Evolutionary conservation across 2,113 vertebrate species (phyloP).

Genomic region (Cyanistes caeruleus): DNA sequence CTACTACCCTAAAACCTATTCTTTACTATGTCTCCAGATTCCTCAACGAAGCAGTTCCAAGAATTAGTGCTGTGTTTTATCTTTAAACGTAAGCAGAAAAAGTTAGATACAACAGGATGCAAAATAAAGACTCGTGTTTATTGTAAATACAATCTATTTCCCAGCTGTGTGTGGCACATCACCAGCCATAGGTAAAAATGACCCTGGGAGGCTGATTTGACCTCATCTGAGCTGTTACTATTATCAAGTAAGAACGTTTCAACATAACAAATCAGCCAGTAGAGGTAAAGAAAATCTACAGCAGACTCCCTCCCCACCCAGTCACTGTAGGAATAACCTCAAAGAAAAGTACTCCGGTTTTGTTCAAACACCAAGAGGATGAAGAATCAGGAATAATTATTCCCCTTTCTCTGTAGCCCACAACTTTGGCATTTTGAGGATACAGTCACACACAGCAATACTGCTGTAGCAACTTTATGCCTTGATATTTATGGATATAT

Average conservation of each 20-base stretch:
- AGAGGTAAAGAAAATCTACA: neutral
- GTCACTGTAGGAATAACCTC: neutral
- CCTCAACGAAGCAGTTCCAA: neutral
- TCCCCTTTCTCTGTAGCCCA: neutral
- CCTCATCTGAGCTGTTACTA: neutral
- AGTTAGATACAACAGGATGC: neutral
- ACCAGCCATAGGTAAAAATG: neutral
- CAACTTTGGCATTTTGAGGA: neutral
- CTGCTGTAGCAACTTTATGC: neutral
- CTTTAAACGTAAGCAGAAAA: neutral
- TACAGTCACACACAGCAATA: neutral
- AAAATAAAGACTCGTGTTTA: neutral
- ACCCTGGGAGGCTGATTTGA: neutral
- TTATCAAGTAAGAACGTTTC: neutral
- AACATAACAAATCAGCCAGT: neutral
- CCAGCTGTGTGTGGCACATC: neutral
- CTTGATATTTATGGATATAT: neutral
- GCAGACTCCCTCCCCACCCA: fast-evolving
- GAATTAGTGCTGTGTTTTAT: neutral
- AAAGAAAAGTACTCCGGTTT: neutral
- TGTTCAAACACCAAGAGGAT: neutral
- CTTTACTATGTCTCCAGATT: neutral
- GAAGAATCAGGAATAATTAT: neutral
- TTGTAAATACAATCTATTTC: neutral
- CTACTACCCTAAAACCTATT: neutral